A percentile compares a stretch with the other conserved stretches of the same genome.
These are phyloP conservation scores for Micronisus gabar DNA, from an alignment of 2,113 vertebrate species.

Conservation along the genomic window DNA sequence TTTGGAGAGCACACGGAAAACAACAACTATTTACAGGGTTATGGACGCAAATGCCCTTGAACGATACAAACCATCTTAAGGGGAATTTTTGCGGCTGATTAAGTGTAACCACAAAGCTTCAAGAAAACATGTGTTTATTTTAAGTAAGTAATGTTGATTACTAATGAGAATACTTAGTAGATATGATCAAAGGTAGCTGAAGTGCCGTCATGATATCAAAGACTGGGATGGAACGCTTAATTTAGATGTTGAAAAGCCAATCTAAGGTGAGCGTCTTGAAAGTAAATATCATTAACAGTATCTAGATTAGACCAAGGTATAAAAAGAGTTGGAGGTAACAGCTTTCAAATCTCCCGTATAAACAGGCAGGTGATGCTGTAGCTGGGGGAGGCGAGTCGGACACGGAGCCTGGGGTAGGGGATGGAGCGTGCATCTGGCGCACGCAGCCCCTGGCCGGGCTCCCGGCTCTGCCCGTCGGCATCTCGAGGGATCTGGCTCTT, in stretches of 20 bases:
- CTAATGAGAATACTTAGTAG: constrained; percentile 68
- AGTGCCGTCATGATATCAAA: constrained; percentile 69
- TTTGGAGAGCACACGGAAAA: not conserved
- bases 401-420: not conserved
- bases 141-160: constrained; percentile 70
- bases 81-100: constrained; percentile 67
- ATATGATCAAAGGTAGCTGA: constrained; percentile 68
- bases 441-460: not conserved
- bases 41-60: constrained; percentile 58
- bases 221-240: constrained; percentile 68
- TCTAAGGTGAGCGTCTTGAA: constrained; percentile 65
- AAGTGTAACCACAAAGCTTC: constrained; percentile 60
- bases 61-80: constrained; percentile 57
- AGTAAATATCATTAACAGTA: constrained; percentile 67
- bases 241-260: constrained; percentile 70
- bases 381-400: constrained; percentile 45
- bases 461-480: not conserved
- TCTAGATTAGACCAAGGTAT: constrained; percentile 66
- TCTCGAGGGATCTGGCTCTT: not conserved
- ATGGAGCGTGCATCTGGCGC: not conserved
- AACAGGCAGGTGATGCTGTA: constrained; percentile 53
- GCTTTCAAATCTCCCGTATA: constrained; percentile 59
- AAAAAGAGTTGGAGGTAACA: constrained; percentile 67
- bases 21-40: constrained; percentile 48
- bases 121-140: constrained; percentile 70